Percentiles rank a stretch among this genome's conserved stretches.
Evolutionary conservation across 2,113 vertebrate species (phyloP).

Genomic region (Petaurus breviceps): DNA sequence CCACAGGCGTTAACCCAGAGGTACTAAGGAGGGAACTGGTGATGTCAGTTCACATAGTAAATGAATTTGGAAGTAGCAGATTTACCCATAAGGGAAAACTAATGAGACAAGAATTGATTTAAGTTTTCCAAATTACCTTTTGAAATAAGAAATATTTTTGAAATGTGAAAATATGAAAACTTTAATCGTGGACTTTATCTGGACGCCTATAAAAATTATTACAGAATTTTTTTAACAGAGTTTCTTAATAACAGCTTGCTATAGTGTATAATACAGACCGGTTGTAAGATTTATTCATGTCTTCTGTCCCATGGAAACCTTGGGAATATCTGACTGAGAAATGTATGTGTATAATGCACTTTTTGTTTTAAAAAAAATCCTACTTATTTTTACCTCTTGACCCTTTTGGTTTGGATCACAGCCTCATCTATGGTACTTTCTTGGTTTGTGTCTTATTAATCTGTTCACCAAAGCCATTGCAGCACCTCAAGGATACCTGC

Average conservation of each 20-base stretch:
- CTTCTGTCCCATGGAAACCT: background rate
- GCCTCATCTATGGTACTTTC: background rate
- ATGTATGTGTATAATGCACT: conserved; percentile 7
- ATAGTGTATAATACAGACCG: background rate
- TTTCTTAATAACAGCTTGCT: conserved; percentile 13
- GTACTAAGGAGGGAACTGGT: background rate
- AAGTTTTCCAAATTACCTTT: background rate
- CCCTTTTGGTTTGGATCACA: background rate
- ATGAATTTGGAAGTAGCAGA: background rate
- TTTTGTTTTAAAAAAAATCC: background rate
- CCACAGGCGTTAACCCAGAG: background rate
- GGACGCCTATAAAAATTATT: background rate
- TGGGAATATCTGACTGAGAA: background rate
- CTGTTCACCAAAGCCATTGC: conserved; percentile 1
- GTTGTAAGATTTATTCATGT: background rate
- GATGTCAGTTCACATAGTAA: background rate
- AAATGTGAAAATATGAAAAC: too few relatives aligned
- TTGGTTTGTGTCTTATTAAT: conserved; percentile 6
- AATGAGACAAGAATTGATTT: background rate
- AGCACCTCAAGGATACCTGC: background rate
- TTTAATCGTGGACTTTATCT: background rate
- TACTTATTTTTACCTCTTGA: background rate
- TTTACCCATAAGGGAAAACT: background rate
- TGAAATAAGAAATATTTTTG: too few relatives aligned
- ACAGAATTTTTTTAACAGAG: background rate